Percentiles rank a stretch among this genome's conserved stretches.
Evolutionary conservation across 2,888 invertebrate genomes (phyloP).

Genomic region (Onchidella celtica): DNA sequence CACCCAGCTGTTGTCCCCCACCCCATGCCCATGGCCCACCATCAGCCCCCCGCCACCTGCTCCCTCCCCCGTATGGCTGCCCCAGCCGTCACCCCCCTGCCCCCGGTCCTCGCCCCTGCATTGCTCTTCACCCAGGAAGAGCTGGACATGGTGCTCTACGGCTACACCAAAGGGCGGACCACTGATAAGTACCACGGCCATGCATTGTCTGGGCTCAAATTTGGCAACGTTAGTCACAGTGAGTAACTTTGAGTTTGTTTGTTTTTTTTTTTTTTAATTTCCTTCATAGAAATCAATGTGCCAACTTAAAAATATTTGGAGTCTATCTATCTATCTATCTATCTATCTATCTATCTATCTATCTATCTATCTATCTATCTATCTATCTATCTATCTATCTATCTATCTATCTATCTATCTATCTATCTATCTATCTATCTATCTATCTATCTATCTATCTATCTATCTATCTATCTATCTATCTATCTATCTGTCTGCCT

Average conservation of each 20-base stretch:
- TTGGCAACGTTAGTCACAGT: constrained; percentile 76
- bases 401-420: neutral
- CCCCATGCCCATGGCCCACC: neutral
- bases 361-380: too few relatives aligned
- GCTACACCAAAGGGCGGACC: constrained; percentile 69
- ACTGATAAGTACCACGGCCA: constrained; percentile 68
- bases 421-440: neutral
- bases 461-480: neutral
- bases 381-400: neutral
- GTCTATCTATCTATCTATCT: too few relatives aligned
- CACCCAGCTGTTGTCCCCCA: constrained; percentile 41
- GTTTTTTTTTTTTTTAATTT: too few relatives aligned
- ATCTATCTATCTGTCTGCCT: neutral
- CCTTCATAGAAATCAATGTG: neutral
- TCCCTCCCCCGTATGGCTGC: constrained; percentile 23
- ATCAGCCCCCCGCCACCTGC: constrained; percentile 31
- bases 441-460: neutral
- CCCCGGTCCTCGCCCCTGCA: neutral
- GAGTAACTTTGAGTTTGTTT: too few relatives aligned
- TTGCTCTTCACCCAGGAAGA: constrained; percentile 68
- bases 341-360: too few relatives aligned
- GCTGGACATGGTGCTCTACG: constrained; percentile 77
- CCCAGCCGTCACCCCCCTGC: neutral
- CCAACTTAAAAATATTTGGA: too few relatives aligned
- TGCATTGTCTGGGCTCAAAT: constrained; percentile 75